phyloP scores from a whole-genome alignment of 2,113 vertebrate species.

The Synodontis membranacea region DNA sequence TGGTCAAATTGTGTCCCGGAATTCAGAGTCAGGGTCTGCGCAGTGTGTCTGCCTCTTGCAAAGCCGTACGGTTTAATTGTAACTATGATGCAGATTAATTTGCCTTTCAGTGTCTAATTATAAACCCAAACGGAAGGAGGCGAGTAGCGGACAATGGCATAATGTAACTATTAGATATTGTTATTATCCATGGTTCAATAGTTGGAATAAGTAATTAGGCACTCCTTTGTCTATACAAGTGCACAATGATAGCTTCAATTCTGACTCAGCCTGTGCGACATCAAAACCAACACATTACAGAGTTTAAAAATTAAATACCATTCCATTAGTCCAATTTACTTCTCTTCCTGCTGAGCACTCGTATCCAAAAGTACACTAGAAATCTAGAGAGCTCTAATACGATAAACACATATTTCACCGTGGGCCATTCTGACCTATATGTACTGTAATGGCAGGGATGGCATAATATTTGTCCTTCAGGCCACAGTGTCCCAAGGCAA shows the following conservation, averaged over 20 bases:
- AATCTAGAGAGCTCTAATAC: not conserved
- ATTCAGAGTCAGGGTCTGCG: not conserved
- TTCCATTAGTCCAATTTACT: not conserved
- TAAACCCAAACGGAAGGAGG: not conserved
- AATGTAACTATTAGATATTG: not conserved
- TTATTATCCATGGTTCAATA: not conserved
- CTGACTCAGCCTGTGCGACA: not conserved
- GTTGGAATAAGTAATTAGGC: not conserved
- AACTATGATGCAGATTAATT: not conserved
- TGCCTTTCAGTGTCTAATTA: not conserved
- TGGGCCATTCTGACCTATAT: not conserved
- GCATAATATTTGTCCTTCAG: not conserved
- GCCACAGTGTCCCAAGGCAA: not conserved
- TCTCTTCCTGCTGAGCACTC: not conserved
- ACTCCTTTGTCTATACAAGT: not conserved
- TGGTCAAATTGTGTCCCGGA: not conserved
- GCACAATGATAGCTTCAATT: not conserved
- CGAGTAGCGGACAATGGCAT: not conserved
- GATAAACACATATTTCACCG: not conserved
- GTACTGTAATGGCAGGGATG: not conserved
- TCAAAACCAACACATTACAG: not conserved
- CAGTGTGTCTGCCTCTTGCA: not conserved
- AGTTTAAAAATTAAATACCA: conserved; percentile 6
- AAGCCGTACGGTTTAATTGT: too few relatives aligned
- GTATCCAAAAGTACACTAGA: not conserved